phyloP scores from a whole-genome alignment of 2,113 vertebrate genomes.

The Phaethornis superciliosus region DNA sequence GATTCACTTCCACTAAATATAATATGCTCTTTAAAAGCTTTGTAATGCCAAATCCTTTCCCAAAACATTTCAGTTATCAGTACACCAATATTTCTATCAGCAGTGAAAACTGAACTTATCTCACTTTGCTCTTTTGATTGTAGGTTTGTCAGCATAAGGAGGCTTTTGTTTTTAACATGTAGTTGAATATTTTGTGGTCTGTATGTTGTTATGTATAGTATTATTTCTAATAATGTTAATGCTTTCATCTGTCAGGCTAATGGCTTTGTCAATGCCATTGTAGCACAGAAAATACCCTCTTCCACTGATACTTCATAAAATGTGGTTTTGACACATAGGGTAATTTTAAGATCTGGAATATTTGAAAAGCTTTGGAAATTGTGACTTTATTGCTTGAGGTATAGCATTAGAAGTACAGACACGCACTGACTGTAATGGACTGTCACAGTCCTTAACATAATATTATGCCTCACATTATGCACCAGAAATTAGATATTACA shows the following conservation, averaged over 20 bases:
- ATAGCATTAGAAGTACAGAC: not conserved
- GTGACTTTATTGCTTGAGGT: not conserved
- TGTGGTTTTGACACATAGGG: not conserved
- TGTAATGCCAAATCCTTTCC: not conserved
- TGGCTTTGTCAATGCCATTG: not conserved
- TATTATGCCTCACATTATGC: not conserved
- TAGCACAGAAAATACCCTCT: not conserved
- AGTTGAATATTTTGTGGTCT: not conserved
- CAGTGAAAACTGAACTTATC: not conserved
- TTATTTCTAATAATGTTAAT: not conserved
- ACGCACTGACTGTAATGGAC: not conserved
- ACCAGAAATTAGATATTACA: not conserved
- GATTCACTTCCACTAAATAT: not conserved
- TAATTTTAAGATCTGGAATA: not conserved
- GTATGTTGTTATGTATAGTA: not conserved
- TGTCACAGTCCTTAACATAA: not conserved
- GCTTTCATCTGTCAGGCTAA: not conserved
- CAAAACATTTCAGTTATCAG: not conserved
- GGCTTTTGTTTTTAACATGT: not conserved
- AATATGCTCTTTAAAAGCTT: not conserved
- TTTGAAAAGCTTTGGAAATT: not conserved
- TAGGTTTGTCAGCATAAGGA: not conserved
- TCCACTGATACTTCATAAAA: not conserved
- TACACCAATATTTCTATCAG: not conserved
- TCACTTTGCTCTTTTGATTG: fast-evolving